Evolutionary conservation across 1,140 invertebrate species (phyloP), one percentile per base, ranked within the genome.

Genomic region (Bombus superbus): DNA sequence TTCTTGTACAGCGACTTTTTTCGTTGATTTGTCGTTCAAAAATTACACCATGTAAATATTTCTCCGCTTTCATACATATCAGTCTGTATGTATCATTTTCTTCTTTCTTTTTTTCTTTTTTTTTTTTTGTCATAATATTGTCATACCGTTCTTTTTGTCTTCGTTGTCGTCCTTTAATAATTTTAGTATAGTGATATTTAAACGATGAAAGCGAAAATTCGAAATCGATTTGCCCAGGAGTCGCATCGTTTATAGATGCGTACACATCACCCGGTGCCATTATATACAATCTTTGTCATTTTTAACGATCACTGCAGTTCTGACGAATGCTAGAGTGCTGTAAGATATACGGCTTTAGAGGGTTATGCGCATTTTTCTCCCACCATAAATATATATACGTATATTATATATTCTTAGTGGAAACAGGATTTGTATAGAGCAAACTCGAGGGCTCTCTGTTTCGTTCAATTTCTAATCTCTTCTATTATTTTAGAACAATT

Each of bases 241-340:
- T 13, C 35, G 83, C 73, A 62, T 82, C 59, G 38, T n/a, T 59
- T 13, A 40, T 13, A 59, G 84, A 81, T 77, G 72, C 69, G 68
- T 75, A 86, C 78, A 86, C n/a, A 80, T 88, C 69, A 69, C 77
- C 35, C 78, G 79, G 53, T 82, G 69, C 76, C 59, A 75, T 79
- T 72, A 72, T 66, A 62, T 90, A 90, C 77, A 81, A 79, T 83
- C 68, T 89, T 88, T 83, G 81, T 83, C 89, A 90, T 91, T 88
- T 89, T 88, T 91, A 69, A 79, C 53, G 76, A 88, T 91, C 82
- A 89, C 77, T 83, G 87, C 90, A 91, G 92, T 91, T 94, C 92
- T 92, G 91, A 94, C 87, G 94, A 95, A 95, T 95, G 94, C 94
- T 95, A 95, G 95, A 94, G 94, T 95, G 94, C 95, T 95, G 95